Base-by-base conservation (phyloP, 2,797 vertebrate genomes). In the Lithobates pipiens region DNA sequence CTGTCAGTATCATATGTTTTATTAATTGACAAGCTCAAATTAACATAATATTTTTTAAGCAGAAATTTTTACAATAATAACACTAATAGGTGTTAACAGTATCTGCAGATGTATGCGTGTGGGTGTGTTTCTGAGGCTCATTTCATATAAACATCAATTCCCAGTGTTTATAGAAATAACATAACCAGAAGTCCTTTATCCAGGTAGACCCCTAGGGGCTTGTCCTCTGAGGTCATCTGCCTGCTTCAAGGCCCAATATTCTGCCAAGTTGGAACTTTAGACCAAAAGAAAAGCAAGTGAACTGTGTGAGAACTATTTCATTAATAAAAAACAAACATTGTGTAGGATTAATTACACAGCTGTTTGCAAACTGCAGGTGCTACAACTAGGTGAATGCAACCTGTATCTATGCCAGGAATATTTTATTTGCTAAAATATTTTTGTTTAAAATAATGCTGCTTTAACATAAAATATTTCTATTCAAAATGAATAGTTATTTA, bases 161-260 rank as follows among this genome's bases (percentile, higher is more conserved):
- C 34, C 7, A 15, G n/a, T 81, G 79, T 72, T 81, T 81, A n/a
- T 39, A 81, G 23, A 81, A 81, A 81, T 57, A 72, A 81, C 71
- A 80, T 70, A 71, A 71, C 27, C 78, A 80, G 79, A 81, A 72
- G 32, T 72, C 78, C 54, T 13, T 57, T 70, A 70, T 69, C 67
- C 68, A 71, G 50, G 46, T 80, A 29, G 23, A 61, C 16, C 70
- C 68, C 68, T 61, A 72, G 79, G 29, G 78, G 42, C 21, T 80
- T 57, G 78, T 71, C 29, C 67, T 70, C 70, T 80, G 69, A 42
- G 78, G 79, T 54, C 69, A 57, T 81, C 44, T 80, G 16, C n/a
- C 68, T 71, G 39, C 65, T 67, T 70, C 21, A 70, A 70, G 27
- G 50, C 32, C 50, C 42, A 34, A 54, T 5, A 79, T 29, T 27